A percentile compares a stretch with the other conserved stretches of the same genome.
phyloP scores from a whole-genome alignment of 2,113 vertebrate genomes.

The Coryphaenoides rupestris region DNA sequence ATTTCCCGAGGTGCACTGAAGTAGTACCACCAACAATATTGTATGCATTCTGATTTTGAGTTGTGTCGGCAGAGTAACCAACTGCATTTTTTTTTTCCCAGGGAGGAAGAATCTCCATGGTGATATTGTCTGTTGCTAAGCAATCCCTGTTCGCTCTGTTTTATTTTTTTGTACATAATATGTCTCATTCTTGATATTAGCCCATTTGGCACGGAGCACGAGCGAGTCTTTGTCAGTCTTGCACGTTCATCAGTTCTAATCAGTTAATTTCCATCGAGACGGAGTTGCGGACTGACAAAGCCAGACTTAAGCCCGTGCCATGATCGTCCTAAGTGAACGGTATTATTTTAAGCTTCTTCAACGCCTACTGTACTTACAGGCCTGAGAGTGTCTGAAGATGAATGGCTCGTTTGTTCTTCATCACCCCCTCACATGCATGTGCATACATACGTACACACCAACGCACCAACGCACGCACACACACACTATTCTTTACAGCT shows the following conservation, averaged over 20 bases:
- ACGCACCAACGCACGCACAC: background rate
- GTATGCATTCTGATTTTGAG: conserved; percentile 22
- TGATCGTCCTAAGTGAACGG: conserved; percentile 45
- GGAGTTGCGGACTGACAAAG: conserved; percentile 41
- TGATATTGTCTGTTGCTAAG: conserved; percentile 40
- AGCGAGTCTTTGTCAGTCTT: conserved; percentile 44
- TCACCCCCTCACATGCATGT: background rate
- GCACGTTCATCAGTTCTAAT: conserved; percentile 50
- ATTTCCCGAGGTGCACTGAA: conserved; percentile 12
- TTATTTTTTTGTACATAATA: conserved; percentile 4
- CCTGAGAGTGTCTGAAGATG: conserved; percentile 12
- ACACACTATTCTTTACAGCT: background rate
- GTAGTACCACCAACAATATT: conserved; percentile 9
- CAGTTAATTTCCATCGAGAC: conserved; percentile 46
- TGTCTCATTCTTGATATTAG: conserved; percentile 50
- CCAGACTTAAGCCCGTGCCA: conserved; percentile 50
- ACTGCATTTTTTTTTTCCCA: conserved; percentile 32
- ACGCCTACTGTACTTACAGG: conserved; percentile 9
- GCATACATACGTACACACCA: conserved; percentile 5
- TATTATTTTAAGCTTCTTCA: conserved; percentile 33
- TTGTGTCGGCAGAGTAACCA: conserved; percentile 32
- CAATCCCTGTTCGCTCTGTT: conserved; percentile 30
- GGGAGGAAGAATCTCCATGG: conserved; percentile 40
- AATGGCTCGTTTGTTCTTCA: background rate
- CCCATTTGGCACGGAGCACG: conserved; percentile 39